phyloP scores from a whole-genome alignment of 2,888 invertebrate species.

The Rhorus exstirpatorius region DNA sequence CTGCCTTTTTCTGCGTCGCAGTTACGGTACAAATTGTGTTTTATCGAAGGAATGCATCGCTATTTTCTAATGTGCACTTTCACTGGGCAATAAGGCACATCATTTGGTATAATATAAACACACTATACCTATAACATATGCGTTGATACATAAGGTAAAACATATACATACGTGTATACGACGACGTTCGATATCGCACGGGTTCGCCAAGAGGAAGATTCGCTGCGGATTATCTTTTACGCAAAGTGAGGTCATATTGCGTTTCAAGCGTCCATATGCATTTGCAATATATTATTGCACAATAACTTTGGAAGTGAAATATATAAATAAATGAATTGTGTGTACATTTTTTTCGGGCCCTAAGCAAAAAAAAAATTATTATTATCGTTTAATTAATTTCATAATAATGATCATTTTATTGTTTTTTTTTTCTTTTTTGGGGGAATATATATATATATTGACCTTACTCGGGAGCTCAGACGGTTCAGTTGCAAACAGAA shows the following conservation, averaged over 20 bases:
- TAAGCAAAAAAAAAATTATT: too few relatives aligned
- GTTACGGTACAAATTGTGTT: slow-evolving; percentile 72
- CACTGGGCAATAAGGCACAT: slow-evolving; percentile 61
- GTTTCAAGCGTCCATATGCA: not conserved
- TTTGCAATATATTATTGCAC: slow-evolving; percentile 21
- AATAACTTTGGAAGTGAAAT: slow-evolving; percentile 5
- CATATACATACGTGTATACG: not conserved
- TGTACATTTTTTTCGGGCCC: too few relatives aligned
- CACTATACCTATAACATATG: slow-evolving; percentile 10
- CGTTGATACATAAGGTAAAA: too few relatives aligned
- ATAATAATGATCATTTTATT: too few relatives aligned
- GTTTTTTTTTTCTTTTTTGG: too few relatives aligned
- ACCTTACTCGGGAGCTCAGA: too few relatives aligned
- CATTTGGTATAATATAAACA: slow-evolving; percentile 26
- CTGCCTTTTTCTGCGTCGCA: slow-evolving; percentile 58
- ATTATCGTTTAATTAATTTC: too few relatives aligned
- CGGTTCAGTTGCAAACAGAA: too few relatives aligned
- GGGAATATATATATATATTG: too few relatives aligned
- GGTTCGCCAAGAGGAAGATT: slow-evolving; percentile 64
- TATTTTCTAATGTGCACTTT: slow-evolving; percentile 74
- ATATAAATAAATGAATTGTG: not conserved
- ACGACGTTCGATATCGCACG: slow-evolving; percentile 64
- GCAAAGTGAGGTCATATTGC: slow-evolving; percentile 47
- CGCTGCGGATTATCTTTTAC: slow-evolving; percentile 63
- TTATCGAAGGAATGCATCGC: slow-evolving; percentile 70